Base-by-base conservation (phyloP, 2,888 invertebrate genomes). In the Melolontha melolontha region DNA sequence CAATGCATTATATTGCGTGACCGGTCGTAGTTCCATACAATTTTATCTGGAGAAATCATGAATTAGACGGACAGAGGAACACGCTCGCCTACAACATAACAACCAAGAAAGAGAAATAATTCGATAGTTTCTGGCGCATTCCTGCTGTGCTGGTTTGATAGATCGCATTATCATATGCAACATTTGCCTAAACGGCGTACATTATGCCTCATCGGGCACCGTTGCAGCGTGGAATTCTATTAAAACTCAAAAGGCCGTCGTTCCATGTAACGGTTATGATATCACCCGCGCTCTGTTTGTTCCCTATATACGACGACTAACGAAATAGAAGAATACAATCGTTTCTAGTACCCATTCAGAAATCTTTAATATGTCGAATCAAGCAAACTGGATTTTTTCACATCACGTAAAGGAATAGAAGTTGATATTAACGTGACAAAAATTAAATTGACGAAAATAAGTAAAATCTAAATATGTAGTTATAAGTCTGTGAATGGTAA, bases 161-260 rank as follows among this genome's bases (percentile, higher is more conserved):
- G 44, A 57, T 57, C 27, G 57, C 27, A 57, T 57, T 57, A 57
- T 57, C 42, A 42, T 57, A 57, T 57, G 57, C 57, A 57, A 57
- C 57, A 57, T 57, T 57, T 57, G 27, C 42, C 42, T 42, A 57
- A 57, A 57, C 27, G 42, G 42, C 27, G 40, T 40, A 16, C 34
- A 52, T 52, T 52, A 55, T 55, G 17, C 41, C 55, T n/a, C 55
- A 55, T 55, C 41, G 17, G 17, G 41, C 22, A 11, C 22, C 42
- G 27, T 41, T 55, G 27, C 22, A 44, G 27, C 57, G 42, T 57
- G 22, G 27, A 57, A 57, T 57, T 57, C 57, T 44, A 57, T 57
- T 57, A 57, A 57, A 57, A 57, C 44, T 27, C 57, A 57, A 57
- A 42, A 44, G 42, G 22, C 42, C 14, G 17, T 42, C 42, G 42